Conservation (phyloP, 1,140 invertebrate species). For the Druon quercuslanigerum region DNA sequence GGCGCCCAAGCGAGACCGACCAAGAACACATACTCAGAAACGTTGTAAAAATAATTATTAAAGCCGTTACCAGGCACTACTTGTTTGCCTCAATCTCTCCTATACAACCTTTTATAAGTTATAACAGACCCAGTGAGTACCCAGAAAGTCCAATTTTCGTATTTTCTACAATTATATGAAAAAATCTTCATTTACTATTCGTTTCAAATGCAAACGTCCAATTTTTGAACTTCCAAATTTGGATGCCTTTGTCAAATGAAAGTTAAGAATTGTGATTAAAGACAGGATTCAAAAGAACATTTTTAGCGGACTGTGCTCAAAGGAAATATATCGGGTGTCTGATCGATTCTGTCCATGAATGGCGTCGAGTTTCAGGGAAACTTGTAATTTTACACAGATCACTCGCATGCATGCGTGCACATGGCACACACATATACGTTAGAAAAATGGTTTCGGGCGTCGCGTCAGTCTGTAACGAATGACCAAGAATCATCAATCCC, state of each 20-base stretch:
- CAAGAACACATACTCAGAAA: conserved; percentile 73
- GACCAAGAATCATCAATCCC: conserved; percentile 60
- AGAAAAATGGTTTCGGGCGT: conserved; percentile 47
- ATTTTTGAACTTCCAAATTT: too few relatives aligned
- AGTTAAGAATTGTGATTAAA: too few relatives aligned
- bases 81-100: conserved; percentile 39
- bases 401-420: conserved; percentile 27
- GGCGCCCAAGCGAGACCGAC: conserved; percentile 72
- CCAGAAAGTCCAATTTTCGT: background rate
- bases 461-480: conserved; percentile 46
- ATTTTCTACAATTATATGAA: background rate
- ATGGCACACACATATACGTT: conserved; percentile 3
- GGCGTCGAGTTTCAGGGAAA: conserved; percentile 29
- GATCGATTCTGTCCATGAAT: conserved; percentile 24
- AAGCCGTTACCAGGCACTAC: conserved; percentile 67
- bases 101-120: background rate
- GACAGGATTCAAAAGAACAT: too few relatives aligned
- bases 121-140: background rate
- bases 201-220: too few relatives aligned
- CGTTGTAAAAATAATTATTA: conserved; percentile 77
- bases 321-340: conserved; percentile 1
- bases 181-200: background rate
- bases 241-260: too few relatives aligned
- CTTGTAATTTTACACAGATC: conserved; percentile 24
- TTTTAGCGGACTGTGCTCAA: background rate